phyloP scores from a whole-genome alignment of 2,888 invertebrate species.

The Drosophila algonquin region DNA sequence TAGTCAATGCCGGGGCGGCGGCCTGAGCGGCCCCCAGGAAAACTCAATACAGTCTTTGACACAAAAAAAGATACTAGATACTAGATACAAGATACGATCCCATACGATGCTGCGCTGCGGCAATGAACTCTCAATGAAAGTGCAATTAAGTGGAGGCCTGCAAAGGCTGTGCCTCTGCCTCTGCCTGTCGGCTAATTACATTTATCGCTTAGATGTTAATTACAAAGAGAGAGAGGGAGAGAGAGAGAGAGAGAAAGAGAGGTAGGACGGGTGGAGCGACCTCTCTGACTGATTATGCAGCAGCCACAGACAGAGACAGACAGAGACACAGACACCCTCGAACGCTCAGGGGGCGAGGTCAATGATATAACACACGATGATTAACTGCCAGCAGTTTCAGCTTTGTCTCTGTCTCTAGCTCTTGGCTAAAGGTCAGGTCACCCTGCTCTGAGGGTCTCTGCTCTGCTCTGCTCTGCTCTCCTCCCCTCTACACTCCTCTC shows the following conservation, averaged over 20 bases:
- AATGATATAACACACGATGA: slow-evolving; percentile 51
- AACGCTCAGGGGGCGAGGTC: slow-evolving; percentile 33
- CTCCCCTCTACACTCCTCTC: no score
- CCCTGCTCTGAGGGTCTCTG: slow-evolving; percentile 28
- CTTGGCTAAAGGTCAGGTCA: slow-evolving; percentile 36
- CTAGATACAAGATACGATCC: background rate
- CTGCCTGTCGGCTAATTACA: slow-evolving; percentile 60
- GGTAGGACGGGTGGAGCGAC: slow-evolving; percentile 2
- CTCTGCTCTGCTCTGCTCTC: background rate
- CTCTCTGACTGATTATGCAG: slow-evolving; percentile 36
- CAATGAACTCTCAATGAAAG: slow-evolving; percentile 76
- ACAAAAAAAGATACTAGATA: slow-evolving; percentile 47
- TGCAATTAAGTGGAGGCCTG: slow-evolving; percentile 65
- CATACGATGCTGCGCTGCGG: slow-evolving; percentile 18
- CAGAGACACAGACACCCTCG: slow-evolving; percentile 2
- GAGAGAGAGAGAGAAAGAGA: background rate
- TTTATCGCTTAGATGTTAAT: slow-evolving; percentile 77
- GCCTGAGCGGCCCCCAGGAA: slow-evolving; percentile 25
- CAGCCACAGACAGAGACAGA: slow-evolving; percentile 7
- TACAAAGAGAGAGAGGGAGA: slow-evolving; percentile 44
- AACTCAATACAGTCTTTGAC: slow-evolving; percentile 57
- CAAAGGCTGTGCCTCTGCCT: slow-evolving; percentile 45
- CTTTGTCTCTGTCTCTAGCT: slow-evolving; percentile 11
- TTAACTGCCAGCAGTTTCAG: slow-evolving; percentile 36
- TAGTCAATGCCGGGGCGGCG: slow-evolving; percentile 37